Evolutionary conservation across 2,113 vertebrate species (phyloP).

Genomic region (Eclectus roratus): DNA sequence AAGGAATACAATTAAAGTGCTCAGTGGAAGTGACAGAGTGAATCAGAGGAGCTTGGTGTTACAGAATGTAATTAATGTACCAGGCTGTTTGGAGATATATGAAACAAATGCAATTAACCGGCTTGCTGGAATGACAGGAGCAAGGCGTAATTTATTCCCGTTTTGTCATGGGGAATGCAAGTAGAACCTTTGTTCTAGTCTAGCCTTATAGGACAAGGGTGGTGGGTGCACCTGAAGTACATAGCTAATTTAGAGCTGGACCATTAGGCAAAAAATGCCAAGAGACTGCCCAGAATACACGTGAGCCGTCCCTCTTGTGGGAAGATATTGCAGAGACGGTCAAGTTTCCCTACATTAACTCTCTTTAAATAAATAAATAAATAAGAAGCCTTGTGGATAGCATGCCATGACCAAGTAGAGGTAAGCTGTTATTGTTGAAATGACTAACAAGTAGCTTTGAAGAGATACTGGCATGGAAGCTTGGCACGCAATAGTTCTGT

Average conservation of each 20-base stretch:
- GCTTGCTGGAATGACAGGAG: slow-evolving; percentile 62
- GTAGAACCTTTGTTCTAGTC: slow-evolving; percentile 63
- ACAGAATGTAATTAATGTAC: slow-evolving; percentile 77
- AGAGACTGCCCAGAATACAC: not conserved
- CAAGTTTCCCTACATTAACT: not conserved
- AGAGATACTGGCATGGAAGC: slow-evolving; percentile 1
- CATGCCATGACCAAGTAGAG: not conserved
- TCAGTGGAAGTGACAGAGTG: slow-evolving; percentile 75
- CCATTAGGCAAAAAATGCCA: not conserved
- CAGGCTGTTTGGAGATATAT: slow-evolving; percentile 68
- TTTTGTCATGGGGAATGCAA: slow-evolving; percentile 32
- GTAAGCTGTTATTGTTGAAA: not conserved
- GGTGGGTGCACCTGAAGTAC: not conserved
- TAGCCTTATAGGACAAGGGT: not conserved
- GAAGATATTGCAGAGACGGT: not conserved
- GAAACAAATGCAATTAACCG: slow-evolving; percentile 80
- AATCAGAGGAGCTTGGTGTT: slow-evolving; percentile 73
- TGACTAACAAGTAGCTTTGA: slow-evolving; percentile 36
- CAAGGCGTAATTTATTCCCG: slow-evolving; percentile 52
- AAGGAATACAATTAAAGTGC: slow-evolving; percentile 70
- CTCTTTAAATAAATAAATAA: not conserved
- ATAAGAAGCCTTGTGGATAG: not conserved
- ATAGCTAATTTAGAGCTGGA: not conserved
- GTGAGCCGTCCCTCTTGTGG: not conserved
- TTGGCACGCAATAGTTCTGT: not conserved